Base-by-base conservation (phyloP, 2,888 invertebrate species). In the Mythimna pallens region DNA sequence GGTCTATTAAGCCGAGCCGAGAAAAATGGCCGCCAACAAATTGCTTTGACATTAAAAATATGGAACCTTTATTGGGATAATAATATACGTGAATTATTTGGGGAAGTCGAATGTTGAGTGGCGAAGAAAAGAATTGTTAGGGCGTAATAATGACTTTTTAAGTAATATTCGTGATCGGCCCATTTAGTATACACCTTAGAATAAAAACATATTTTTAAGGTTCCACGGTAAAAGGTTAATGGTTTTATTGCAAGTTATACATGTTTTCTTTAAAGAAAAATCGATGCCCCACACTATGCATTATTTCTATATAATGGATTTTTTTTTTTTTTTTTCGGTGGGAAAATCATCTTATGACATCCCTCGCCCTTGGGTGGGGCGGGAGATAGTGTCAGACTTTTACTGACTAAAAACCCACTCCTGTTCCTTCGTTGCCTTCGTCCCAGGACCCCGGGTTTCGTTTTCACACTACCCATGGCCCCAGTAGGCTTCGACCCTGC, bases 11-110 rank as follows among this genome's bases (percentile, higher is more conserved):
- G n/a, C 36, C 67, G 50, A 61, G 25, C 25, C 69, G 22, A 74
- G 72, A 83, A 78, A 76, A 65, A 80, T 73, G 65, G 61, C 61
- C 55, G 40, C 65, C 14, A 22, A 74, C 68, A 76, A 83, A 85
- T 79, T 72, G 68, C 74, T 83, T 76, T 71, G 73, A 74, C 80
- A 76, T 83, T 72, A 40, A 70, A 82, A 83, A 81, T 52, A 76
- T 74, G 69, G 58, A 63, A 47, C 12, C 59, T 59, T 69, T 76
- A 76, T 65, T 76, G 54, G 58, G 12, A 43, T 43, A 17, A 54
- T 62, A 62, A 64, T 69, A 63, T 68, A 22, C 40, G 54, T 70
- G 57, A 73, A 66, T 70, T 66, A 55, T 73, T 69, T 69, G 12
- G 14, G 47, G 43, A 61, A 50, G 54, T 55, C 73, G 61, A 73